A percentile compares a stretch with the other conserved stretches of the same genome.
phyloP scores from a whole-genome alignment of 2,888 invertebrate species.

The Melinaea menophilus region DNA sequence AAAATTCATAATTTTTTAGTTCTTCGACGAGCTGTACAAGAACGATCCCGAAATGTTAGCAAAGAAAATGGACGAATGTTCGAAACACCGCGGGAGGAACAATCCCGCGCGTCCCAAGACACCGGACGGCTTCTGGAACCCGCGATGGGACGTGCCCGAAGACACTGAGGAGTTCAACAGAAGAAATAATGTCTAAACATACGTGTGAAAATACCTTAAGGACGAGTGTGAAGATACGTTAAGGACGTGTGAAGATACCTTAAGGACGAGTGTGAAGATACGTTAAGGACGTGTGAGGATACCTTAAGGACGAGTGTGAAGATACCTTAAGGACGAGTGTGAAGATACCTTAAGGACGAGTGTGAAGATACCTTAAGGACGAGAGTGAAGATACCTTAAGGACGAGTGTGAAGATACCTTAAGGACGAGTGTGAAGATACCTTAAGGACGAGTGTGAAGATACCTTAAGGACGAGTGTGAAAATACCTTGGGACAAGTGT shows the following conservation, averaged over 20 bases:
- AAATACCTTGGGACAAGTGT: no score
- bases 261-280: not conserved
- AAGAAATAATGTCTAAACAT: slow-evolving; percentile 51
- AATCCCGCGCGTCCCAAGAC: slow-evolving; percentile 61
- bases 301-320: no score
- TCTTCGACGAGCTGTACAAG: slow-evolving; percentile 61
- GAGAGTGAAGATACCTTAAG: no score
- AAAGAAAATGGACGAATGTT: slow-evolving; percentile 61
- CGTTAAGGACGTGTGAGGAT: no score
- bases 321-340: not conserved
- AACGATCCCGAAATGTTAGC: slow-evolving; percentile 58
- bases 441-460: not conserved
- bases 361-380: no score
- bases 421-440: slow-evolving; percentile 27
- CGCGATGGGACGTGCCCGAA: slow-evolving; percentile 62
- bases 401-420: no score
- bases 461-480: no score
- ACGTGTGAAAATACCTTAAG: no score
- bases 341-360: slow-evolving; percentile 27
- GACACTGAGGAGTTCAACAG: slow-evolving; percentile 68
- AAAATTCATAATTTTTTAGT: slow-evolving; percentile 42
- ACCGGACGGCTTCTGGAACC: slow-evolving; percentile 68
- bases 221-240: no score
- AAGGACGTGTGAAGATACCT: no score
- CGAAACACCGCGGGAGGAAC: slow-evolving; percentile 58